Evolutionary conservation across 2,888 invertebrate species (phyloP).

Genomic region (Esperia sulphurella): DNA sequence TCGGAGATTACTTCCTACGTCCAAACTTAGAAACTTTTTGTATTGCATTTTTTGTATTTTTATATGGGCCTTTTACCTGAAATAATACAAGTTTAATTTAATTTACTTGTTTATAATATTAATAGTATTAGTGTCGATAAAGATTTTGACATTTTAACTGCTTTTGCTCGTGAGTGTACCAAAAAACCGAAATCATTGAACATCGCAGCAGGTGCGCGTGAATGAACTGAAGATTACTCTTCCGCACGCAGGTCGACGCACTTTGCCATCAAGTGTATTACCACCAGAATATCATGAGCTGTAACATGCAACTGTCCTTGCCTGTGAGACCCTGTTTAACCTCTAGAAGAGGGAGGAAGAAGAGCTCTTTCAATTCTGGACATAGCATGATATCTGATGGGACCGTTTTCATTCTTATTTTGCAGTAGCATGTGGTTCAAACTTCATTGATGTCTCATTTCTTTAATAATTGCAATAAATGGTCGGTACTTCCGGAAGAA

Average conservation of each 20-base stretch:
- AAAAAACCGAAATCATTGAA: conserved; percentile 10
- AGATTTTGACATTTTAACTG: neutral
- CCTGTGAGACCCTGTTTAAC: no score
- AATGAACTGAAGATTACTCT: conserved; percentile 32
- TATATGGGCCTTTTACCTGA: no score
- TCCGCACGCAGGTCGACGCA: conserved; percentile 35
- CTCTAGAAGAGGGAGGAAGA: neutral
- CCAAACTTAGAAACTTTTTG: no score
- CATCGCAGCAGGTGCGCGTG: conserved; percentile 24
- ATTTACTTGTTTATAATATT: no score
- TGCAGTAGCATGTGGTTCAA: neutral
- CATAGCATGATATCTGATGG: neutral
- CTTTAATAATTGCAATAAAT: neutral
- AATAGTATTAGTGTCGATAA: no score
- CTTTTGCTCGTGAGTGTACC: conserved; percentile 16
- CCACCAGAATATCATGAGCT: neutral
- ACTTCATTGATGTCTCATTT: neutral
- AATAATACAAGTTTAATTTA: no score
- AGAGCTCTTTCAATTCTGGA: neutral
- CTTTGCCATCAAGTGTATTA: conserved; percentile 8
- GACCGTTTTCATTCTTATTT: neutral
- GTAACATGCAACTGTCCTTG: no score
- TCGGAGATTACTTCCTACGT: no score
- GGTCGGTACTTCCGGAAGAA: neutral
- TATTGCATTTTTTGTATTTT: no score